These are phyloP conservation scores for Pteropus rufus DNA, from an alignment of 2,797 vertebrate genomes.

Conservation along the genomic window DNA sequence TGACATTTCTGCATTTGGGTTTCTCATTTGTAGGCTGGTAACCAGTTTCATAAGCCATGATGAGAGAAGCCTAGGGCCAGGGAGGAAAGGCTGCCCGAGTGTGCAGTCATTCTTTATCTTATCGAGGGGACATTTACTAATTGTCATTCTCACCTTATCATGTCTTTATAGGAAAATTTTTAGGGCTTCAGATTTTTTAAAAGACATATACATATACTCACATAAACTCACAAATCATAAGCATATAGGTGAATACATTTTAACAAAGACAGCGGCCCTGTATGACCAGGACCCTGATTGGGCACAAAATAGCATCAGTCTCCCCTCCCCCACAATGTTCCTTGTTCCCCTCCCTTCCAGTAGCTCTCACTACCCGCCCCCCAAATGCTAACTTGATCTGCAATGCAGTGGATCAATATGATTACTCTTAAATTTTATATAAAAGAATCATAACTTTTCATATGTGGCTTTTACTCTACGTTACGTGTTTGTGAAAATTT, in stretches of 20 bases:
- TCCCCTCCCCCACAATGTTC: rapidly evolving
- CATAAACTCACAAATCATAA: not conserved
- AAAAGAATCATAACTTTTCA: not conserved
- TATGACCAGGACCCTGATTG: not conserved
- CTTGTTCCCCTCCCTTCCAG: not conserved
- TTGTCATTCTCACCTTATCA: not conserved
- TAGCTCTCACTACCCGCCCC: not conserved
- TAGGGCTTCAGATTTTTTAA: not conserved
- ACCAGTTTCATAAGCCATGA: slow-evolving; percentile 51
- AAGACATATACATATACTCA: not conserved
- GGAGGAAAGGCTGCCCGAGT: not conserved
- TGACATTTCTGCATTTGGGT: slow-evolving; percentile 44
- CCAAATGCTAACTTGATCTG: not conserved
- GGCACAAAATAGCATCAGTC: not conserved
- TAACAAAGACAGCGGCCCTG: not conserved
- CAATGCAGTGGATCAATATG: not conserved
- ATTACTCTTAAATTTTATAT: not conserved
- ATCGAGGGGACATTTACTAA: not conserved
- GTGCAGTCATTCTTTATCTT: not conserved
- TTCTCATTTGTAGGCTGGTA: slow-evolving; percentile 27
- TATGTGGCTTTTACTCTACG: not conserved
- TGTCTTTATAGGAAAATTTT: not conserved
- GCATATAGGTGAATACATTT: not conserved
- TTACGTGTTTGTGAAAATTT: not conserved
- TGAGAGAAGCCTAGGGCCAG: not conserved